phyloP scores from a whole-genome alignment of 2,113 vertebrate genomes.

The Python bivittatus region DNA sequence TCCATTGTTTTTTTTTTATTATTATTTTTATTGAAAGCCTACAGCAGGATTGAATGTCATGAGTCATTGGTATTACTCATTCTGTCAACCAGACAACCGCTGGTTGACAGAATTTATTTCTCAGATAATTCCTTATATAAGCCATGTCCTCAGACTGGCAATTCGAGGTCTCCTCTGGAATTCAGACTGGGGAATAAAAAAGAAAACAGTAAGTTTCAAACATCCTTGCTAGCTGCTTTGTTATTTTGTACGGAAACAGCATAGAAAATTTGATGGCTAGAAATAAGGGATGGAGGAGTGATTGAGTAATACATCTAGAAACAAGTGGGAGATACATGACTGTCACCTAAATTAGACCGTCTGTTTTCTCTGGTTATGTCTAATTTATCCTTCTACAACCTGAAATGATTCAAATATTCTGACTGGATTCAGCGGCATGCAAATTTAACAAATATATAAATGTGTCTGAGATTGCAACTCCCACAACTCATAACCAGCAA shows the following conservation, averaged over 20 bases:
- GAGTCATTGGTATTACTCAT: slow-evolving; percentile 40
- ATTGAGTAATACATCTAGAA: neutral
- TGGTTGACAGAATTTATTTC: no score
- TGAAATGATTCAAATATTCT: neutral
- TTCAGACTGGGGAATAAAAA: neutral
- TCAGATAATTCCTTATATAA: neutral
- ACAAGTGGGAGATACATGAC: neutral
- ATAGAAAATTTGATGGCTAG: neutral
- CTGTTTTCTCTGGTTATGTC: neutral
- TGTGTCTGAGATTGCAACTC: neutral
- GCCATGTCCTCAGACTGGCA: slow-evolving; percentile 4
- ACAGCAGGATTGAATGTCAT: neutral
- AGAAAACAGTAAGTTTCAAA: neutral
- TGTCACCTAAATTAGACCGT: neutral
- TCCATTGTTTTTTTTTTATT: neutral
- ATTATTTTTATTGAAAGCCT: slow-evolving; percentile 11
- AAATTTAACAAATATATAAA: neutral
- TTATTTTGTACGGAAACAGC: neutral
- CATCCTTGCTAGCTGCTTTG: neutral
- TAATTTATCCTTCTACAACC: neutral
- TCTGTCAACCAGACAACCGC: slow-evolving; percentile 21
- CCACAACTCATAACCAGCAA: neutral
- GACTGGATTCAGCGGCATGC: neutral
- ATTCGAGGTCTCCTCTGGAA: slow-evolving; percentile 8
- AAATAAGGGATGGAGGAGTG: neutral